These are phyloP conservation scores for Diorhabda sublineata DNA, from an alignment of 1,140 invertebrate species.

Conservation along the genomic window DNA sequence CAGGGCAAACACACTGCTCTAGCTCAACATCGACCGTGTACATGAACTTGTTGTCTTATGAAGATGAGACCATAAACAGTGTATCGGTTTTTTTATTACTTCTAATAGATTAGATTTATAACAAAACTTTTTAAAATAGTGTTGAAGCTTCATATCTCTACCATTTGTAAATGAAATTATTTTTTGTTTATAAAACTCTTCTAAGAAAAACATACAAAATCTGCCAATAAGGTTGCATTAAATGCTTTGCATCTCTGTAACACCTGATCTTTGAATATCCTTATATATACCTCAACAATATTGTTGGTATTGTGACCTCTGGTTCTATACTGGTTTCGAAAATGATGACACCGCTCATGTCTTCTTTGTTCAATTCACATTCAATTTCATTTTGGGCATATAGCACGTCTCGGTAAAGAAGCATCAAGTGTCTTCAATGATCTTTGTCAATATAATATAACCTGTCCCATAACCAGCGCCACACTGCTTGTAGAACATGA, in stretches of 20 bases:
- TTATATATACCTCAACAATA: neutral
- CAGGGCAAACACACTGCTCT: too few species aligned
- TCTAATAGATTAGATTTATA: too few species aligned
- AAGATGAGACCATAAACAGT: too few species aligned
- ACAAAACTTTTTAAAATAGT: too few species aligned
- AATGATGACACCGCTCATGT: neutral
- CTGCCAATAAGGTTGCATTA: neutral
- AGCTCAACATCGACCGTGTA: too few species aligned
- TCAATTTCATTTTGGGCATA: neutral
- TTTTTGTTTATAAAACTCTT: too few species aligned
- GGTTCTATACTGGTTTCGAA: neutral
- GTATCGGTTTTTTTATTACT: too few species aligned
- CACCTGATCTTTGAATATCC: neutral
- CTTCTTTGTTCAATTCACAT: neutral
- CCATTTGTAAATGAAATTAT: too few species aligned
- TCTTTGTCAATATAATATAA: slow-evolving; percentile 3
- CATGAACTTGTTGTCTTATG: too few species aligned
- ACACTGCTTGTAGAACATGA: slow-evolving; percentile 10
- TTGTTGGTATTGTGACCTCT: neutral
- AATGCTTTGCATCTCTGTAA: slow-evolving; percentile 3
- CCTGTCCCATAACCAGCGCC: neutral
- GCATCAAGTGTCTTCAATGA: neutral
- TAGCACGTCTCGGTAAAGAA: neutral
- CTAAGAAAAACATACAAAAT: neutral
- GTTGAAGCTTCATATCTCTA: too few species aligned